These are phyloP conservation scores for Tetragnatha versicolor DNA, from an alignment of 1,140 invertebrate species.

Conservation along the genomic window DNA sequence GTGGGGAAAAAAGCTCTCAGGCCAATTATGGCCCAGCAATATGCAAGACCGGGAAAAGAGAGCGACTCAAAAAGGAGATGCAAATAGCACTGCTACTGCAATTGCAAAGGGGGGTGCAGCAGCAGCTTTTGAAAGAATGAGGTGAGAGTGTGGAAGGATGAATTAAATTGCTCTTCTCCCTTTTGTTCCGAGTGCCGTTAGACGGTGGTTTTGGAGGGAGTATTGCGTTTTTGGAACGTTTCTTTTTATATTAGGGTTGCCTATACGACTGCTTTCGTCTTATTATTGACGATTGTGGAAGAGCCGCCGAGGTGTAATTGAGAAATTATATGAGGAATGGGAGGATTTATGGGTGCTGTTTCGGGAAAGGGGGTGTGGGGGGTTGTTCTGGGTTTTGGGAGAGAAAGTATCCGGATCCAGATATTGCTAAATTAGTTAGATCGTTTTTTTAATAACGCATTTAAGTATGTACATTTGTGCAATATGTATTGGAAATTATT, in stretches of 20 bases:
- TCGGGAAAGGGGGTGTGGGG: too few species aligned
- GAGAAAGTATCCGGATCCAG: too few species aligned
- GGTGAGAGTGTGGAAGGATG: background rate
- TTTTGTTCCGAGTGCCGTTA: conserved; percentile 10
- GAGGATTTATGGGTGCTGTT: too few species aligned
- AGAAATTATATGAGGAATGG: background rate
- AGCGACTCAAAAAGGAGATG: too few species aligned
- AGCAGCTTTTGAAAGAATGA: background rate
- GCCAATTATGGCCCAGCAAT: too few species aligned
- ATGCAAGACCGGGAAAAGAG: too few species aligned
- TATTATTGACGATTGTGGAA: background rate
- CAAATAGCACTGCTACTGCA: conserved; percentile 18
- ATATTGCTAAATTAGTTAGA: too few species aligned
- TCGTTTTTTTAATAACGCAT: too few species aligned
- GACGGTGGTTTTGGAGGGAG: background rate
- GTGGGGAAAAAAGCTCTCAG: too few species aligned
- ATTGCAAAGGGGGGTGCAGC: background rate
- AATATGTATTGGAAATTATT: too few species aligned
- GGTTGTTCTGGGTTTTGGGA: too few species aligned
- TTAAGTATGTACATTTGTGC: too few species aligned
- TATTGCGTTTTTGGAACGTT: conserved; percentile 20
- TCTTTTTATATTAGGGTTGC: background rate
- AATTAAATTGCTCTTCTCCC: conserved; percentile 37
- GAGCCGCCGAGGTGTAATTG: background rate
- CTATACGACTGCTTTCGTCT: background rate